Conservation (phyloP, 1,140 invertebrate genomes). For the Popillia japonica region DNA sequence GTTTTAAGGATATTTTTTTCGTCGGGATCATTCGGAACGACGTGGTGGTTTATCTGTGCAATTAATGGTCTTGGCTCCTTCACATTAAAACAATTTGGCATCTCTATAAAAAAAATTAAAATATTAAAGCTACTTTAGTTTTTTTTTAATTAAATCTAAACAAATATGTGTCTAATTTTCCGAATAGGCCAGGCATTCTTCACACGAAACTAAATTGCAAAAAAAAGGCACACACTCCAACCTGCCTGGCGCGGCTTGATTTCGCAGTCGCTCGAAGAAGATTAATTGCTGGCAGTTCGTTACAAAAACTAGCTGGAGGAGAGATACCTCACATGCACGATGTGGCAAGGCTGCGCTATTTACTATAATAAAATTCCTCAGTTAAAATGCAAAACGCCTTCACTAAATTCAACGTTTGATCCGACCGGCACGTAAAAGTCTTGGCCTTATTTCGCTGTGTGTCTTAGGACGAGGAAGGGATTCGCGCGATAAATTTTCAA, state of each 20-base stretch:
- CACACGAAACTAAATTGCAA: not conserved
- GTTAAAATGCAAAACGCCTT: not conserved
- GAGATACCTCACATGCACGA: not conserved
- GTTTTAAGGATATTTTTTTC: not conserved
- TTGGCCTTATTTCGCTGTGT: not conserved
- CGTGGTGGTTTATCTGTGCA: no score
- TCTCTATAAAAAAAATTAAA: no score
- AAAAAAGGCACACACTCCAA: not conserved
- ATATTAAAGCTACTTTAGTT: no score
- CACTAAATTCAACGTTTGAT: slow-evolving; percentile 6
- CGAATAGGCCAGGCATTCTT: no score
- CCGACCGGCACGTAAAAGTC: not conserved
- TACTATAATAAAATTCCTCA: not conserved
- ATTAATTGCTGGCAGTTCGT: not conserved
- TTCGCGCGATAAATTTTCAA: not conserved
- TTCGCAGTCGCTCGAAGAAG: slow-evolving; percentile 3
- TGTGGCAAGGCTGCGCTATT: not conserved
- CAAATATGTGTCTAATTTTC: no score
- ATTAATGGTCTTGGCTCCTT: no score
- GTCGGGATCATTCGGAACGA: no score
- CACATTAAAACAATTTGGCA: no score
- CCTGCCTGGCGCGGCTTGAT: not conserved
- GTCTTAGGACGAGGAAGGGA: not conserved
- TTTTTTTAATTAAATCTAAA: no score
- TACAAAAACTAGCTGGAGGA: not conserved